Base-by-base conservation (phyloP, 2,113 vertebrate genomes). In the Cygnus atratus region DNA sequence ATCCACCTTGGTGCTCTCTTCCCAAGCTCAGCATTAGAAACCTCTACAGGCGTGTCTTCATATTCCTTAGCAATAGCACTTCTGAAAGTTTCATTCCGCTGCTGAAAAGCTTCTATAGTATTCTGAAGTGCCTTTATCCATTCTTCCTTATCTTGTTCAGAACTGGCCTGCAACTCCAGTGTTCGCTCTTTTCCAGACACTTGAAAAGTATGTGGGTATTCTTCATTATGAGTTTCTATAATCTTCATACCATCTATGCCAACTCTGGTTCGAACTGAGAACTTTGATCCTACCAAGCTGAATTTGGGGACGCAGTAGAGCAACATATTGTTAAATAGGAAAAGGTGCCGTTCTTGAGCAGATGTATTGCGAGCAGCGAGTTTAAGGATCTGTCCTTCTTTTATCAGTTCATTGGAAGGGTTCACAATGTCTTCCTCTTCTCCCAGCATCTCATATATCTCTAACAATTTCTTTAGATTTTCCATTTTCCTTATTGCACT, bases 291-390 rank as follows among this genome's bases (percentile, higher is more conserved):
- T 25, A 99, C 99, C 95, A 99, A 98, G 87, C 99, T 99, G 98
- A 99, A 99, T 93, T 98, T 99, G 63, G 99, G 99, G 76, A 99
- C 99, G 96, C 99, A 99, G 98, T 99, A 99, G 55, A 99, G 97
- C 95, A 99, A 97, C 99, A 99, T 99, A 95, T 99, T 99, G 98
- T 99, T 99, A 97, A 99, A 99, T 96, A 99, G 98, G 96, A 99
- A 99, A 75, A 99, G 99, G 95, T 99, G 99, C 61, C 99, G 97
- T 91, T 99, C 99, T 96, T 99, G 99, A 68, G 99, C 98, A 0
- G 99, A 99, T 0, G 99, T 99, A 97, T 99, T 99, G 72, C 99
- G 98, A 95, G 99, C 99, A 5, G 99, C 99, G 11, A 99, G 98
- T 95, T 99, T 99, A 63, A 99, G 98, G 97, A 99, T 99, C 92